Base-by-base conservation (phyloP, 2,797 vertebrate species). In the Cichlasoma orientale region DNA sequence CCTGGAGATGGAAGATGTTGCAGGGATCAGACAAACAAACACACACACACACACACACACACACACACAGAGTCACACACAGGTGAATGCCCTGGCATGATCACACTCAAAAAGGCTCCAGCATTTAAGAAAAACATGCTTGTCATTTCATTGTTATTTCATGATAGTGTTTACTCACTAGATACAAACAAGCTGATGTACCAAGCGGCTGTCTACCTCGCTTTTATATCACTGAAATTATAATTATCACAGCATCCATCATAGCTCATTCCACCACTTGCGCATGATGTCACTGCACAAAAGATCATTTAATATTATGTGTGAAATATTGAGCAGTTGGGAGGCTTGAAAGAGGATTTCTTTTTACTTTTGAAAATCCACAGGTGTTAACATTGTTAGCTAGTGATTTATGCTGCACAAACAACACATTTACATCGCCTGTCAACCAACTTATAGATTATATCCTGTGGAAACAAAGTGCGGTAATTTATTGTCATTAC, bases 1-100 rank as follows among this genome's bases (percentile, higher is more conserved):
- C 91, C 87, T 77, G 82, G 90, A 93, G 91, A 92, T 85, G 68
- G 87, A 90, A 85, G 76, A 87, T 84, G 86, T 88, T 89, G 83
- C 78, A 78, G 84, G 78, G 89, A 90, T 90, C 89, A 92, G 84
- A 90, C 84, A 85, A 87, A 90, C 85, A 88, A 79, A 66, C 44
- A n/a, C 41, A 66, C 6, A 2, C 76, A 8, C 78, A 56, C 74
- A 72, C 71, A 58, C 69, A 66, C 57, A 82, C 66, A 55, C 75
- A 82, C 31, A 31, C 3, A 31, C 31, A 31, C 31, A 18, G 11
- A 38, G 58, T 81, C 44, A 56, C 66, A 77, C 72, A 59, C 63
- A 87, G 74, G 78, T 41, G 23, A 83, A 80, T 81, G 50, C 75
- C 63, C 63, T 11, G 18, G 59, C 78, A 74, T 82, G 59, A 88